Evolutionary conservation across 2,888 invertebrate species (phyloP).

Genomic region (Boloria selene): DNA sequence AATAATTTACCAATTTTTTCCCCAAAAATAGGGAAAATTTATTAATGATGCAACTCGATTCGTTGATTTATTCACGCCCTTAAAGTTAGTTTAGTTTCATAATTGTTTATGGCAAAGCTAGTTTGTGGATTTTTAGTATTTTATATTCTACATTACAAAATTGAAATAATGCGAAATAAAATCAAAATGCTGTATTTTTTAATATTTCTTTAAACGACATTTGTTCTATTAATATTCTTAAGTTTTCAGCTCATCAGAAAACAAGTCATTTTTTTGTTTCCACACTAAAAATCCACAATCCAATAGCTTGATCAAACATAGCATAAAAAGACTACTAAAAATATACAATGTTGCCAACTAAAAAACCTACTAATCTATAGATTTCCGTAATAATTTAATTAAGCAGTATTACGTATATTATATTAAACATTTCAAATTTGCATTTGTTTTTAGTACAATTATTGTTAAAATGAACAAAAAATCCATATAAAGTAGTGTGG

Average conservation of each 20-base stretch:
- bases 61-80: conserved; percentile 1
- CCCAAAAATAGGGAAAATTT: no score
- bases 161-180: no score
- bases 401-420: conserved; percentile 29
- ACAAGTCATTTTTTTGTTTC: no score
- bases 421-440: conserved; percentile 41
- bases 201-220: no score
- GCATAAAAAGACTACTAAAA: conserved; percentile 14
- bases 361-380: conserved; percentile 23
- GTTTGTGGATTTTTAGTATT: conserved; percentile 1
- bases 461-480: conserved; percentile 21
- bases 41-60: no score
- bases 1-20: no score
- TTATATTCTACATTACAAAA: not conserved
- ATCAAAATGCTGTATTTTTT: no score
- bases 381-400: conserved; percentile 3
- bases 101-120: conserved; percentile 5
- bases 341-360: conserved; percentile 31
- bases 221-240: no score
- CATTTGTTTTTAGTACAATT: conserved; percentile 40
- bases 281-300: conserved; percentile 1
- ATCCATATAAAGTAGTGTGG: conserved; percentile 17
- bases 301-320: not conserved
- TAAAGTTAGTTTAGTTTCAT: conserved; percentile 7
- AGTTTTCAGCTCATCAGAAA: no score